Conservation (phyloP, 1,140 invertebrate species). For the Brachionus plicatilis region DNA sequence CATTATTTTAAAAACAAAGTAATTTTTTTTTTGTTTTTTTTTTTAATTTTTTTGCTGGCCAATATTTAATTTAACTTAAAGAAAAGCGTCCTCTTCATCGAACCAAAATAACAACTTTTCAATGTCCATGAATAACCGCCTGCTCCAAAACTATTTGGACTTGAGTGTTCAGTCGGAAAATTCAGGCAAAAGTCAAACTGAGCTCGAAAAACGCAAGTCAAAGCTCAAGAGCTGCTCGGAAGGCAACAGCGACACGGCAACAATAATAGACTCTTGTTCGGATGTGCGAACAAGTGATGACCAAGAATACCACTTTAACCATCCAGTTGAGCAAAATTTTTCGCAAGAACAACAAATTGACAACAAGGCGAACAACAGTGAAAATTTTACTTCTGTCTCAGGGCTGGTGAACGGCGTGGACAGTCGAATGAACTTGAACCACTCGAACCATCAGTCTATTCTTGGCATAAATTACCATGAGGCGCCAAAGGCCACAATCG, state of each 20-base stretch:
- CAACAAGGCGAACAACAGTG: neutral
- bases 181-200: neutral
- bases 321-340: neutral
- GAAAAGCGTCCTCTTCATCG: neutral
- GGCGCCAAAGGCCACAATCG: neutral
- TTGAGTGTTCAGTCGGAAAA: conserved; percentile 22
- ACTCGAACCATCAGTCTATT: neutral
- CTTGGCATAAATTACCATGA: neutral
- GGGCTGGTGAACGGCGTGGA: neutral
- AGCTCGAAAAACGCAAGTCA: neutral
- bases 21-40: neutral
- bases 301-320: neutral
- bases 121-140: conserved; percentile 20
- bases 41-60: no score
- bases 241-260: neutral
- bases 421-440: conserved; percentile 1
- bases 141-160: conserved; percentile 39
- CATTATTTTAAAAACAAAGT: conserved; percentile 19
- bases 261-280: conserved; percentile 2
- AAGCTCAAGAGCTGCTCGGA: neutral
- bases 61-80: neutral
- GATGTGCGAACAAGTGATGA: neutral
- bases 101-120: conserved; percentile 13
- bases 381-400: conserved; percentile 17
- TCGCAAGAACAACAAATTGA: neutral